phyloP scores from a whole-genome alignment of 2,113 vertebrate species.

The Tonatia bakeri region DNA sequence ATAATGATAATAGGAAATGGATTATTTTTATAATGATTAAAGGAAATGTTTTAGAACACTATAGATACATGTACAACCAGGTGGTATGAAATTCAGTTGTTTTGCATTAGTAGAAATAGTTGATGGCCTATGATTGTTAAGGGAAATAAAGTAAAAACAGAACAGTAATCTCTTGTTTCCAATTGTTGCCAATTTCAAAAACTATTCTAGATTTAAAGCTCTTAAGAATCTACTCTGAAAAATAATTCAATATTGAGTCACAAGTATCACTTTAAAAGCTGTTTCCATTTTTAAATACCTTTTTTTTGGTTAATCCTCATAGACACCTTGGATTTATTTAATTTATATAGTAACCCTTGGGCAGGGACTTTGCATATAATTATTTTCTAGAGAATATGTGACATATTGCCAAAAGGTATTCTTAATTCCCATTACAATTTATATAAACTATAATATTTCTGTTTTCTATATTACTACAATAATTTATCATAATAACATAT shows the following conservation, averaged over 20 bases:
- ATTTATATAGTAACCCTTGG: background rate
- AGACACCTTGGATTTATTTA: background rate
- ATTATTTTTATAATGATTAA: background rate
- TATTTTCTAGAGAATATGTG: constrained; percentile 33
- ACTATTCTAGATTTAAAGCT: background rate
- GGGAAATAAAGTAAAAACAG: constrained; percentile 1
- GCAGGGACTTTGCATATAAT: background rate
- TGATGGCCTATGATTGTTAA: background rate
- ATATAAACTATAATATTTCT: background rate
- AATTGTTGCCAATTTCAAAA: background rate
- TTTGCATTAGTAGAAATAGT: background rate
- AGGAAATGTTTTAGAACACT: background rate
- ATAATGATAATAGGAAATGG: background rate
- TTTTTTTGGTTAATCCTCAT: background rate
- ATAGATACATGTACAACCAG: background rate
- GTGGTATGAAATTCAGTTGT: background rate
- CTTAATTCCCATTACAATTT: background rate
- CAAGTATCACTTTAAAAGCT: background rate
- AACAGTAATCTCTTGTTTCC: background rate
- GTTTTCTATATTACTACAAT: background rate
- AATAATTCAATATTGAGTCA: background rate
- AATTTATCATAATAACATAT: background rate
- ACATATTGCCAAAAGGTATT: background rate
- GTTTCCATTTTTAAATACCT: background rate
- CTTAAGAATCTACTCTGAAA: background rate